A percentile compares a stretch with the other conserved stretches of the same genome.
phyloP scores from a whole-genome alignment of 2,888 invertebrate species.

The Eugnorisma glareosa region DNA sequence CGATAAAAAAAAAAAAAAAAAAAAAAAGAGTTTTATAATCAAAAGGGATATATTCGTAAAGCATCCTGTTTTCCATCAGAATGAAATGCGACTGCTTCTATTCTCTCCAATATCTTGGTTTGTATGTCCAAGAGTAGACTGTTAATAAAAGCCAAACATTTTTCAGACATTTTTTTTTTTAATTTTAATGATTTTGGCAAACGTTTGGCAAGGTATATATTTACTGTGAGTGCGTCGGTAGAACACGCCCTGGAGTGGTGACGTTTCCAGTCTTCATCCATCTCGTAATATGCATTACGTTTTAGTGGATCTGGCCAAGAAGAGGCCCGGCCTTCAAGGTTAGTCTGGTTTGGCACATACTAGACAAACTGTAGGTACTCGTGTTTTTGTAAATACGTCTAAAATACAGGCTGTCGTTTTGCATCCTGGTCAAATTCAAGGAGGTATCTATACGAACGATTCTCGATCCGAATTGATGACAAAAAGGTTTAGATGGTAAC shows the following conservation, averaged over 20 bases:
- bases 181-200: constrained; percentile 14
- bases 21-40: neutral
- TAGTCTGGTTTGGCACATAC: constrained; percentile 19
- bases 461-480: no score
- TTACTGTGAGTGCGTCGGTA: neutral
- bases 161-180: neutral
- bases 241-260: constrained; percentile 18
- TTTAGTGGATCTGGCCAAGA: constrained; percentile 10
- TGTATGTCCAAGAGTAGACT: neutral
- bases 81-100: neutral
- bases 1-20: no score
- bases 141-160: neutral
- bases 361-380: neutral
- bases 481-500: neutral
- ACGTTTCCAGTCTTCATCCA: constrained; percentile 20
- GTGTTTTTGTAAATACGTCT: neutral
- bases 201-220: neutral
- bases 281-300: constrained; percentile 31
- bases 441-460: no score
- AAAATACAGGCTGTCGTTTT: no score
- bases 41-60: neutral
- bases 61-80: no score
- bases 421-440: no score
- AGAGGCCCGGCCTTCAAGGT: constrained; percentile 14
- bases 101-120: neutral